Conservation (phyloP, 2,797 vertebrate species). For the Tympanoctomys barrerae region DNA sequence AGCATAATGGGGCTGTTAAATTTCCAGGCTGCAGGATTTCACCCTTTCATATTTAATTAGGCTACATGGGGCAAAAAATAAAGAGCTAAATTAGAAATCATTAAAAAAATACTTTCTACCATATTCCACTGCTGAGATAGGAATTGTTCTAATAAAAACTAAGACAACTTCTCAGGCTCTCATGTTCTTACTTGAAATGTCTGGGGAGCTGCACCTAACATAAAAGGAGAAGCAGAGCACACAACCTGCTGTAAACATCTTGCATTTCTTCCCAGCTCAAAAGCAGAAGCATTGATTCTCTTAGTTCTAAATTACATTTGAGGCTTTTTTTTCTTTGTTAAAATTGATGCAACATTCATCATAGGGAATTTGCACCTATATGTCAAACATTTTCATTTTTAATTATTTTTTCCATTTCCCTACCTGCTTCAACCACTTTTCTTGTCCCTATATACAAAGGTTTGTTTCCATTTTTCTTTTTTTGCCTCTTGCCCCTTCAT, state of each 20-base stretch:
- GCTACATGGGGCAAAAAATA: neutral
- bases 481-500: too few species aligned
- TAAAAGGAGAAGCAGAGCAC: neutral
- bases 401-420: too few species aligned
- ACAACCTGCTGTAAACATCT: neutral
- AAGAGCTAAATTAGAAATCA: constrained; percentile 1
- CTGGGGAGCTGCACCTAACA: neutral
- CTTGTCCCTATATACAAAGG: too few species aligned
- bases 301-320: neutral
- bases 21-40: neutral
- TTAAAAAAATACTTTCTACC: neutral
- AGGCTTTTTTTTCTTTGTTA: too few species aligned
- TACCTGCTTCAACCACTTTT: too few species aligned
- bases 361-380: too few species aligned
- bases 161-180: neutral
- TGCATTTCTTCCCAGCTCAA: neutral
- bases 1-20: neutral
- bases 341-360: too few species aligned
- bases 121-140: neutral
- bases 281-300: neutral
- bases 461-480: too few species aligned
- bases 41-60: neutral
- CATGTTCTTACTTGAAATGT: neutral
- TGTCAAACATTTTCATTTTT: too few species aligned
- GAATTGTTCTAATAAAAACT: neutral